Base-by-base conservation (phyloP, 2,113 vertebrate species). In the Onychorhynchus coronatus region DNA sequence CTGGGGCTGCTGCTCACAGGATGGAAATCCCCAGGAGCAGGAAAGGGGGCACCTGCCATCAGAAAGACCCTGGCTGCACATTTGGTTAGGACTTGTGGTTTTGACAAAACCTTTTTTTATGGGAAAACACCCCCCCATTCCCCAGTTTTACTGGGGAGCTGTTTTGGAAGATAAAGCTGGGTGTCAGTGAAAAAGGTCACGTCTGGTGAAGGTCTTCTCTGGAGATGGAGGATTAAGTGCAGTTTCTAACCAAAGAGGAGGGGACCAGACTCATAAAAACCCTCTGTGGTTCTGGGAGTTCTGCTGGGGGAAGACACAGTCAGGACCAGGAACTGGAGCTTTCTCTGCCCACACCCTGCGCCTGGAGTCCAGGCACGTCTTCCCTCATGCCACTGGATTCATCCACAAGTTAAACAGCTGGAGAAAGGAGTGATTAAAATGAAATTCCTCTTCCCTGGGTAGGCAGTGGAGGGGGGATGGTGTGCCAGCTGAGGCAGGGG, bases 21-120 rank as follows among this genome's bases (percentile, higher is more conserved):
- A 19, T n/a, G 15, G 58, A 55, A 72, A 95, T 22, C 27, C 41
- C 49, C 79, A 76, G 42, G 35, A 68, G n/a, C 39, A 47, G 47
- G 42, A 66, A 66, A 55, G 25, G 35, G 71, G 39, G 31, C 28
- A 47, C 16, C 30, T 73, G 49, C 41, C 53, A 72, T 5, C 63
- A n/a, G 67, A 39, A n/a, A 93, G n/a, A 11, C 23, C 20, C 41
- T 0, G 0, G n/a, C n/a, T 4, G 4, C 25, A 42, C 22, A 4
- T 35, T 61, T 70, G 41, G 9, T 70, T 62, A 47, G 70, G 46
- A 52, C 6, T 61, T 3, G 0, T 23, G 30, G 14, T 87, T 78
- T 52, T 66, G 59, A 39, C 35, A 81, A 61, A 83, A 41, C 4
- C 10, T 19, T 44, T 65, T 65, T 47, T 31, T 42, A 25, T 6